Evolutionary conservation across 1,140 invertebrate genomes (phyloP).

Genomic region (Bemisia tabaci): DNA sequence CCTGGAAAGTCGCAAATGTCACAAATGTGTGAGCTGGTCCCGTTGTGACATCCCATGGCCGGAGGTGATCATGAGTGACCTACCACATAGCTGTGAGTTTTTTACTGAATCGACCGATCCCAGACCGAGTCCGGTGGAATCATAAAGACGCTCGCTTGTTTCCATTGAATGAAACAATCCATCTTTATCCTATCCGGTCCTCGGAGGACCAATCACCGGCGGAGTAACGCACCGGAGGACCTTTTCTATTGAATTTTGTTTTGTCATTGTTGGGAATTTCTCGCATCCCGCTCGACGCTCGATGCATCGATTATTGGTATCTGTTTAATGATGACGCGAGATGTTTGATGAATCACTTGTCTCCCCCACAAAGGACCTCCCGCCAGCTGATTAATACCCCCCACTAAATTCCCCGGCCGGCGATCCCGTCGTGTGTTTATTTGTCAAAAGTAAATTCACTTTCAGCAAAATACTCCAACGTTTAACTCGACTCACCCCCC

Average conservation of each 20-base stretch:
- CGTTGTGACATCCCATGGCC: too few relatives aligned
- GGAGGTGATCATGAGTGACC: too few relatives aligned
- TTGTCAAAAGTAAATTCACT: neutral
- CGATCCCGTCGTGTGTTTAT: neutral
- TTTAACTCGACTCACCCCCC: neutral
- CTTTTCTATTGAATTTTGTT: neutral
- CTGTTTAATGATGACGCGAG: neutral
- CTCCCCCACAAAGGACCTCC: neutral
- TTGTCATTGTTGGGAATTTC: neutral
- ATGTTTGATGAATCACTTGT: neutral
- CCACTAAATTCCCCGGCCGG: too few relatives aligned
- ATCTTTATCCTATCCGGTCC: neutral
- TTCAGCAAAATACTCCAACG: neutral
- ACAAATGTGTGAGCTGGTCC: too few relatives aligned
- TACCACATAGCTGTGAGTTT: too few relatives aligned
- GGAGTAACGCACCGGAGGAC: neutral
- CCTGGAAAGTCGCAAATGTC: too few relatives aligned
- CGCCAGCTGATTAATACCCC: neutral
- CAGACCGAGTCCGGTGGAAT: too few relatives aligned
- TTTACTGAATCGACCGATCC: too few relatives aligned
- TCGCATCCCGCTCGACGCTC: neutral
- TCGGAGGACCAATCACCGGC: neutral
- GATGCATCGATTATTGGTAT: neutral
- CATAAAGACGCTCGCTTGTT: too few relatives aligned
- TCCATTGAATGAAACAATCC: neutral